Percentiles rank a stretch among this genome's conserved stretches.
Evolutionary conservation across 2,888 invertebrate genomes (phyloP).

Genomic region (Chrysolina oricalcia): DNA sequence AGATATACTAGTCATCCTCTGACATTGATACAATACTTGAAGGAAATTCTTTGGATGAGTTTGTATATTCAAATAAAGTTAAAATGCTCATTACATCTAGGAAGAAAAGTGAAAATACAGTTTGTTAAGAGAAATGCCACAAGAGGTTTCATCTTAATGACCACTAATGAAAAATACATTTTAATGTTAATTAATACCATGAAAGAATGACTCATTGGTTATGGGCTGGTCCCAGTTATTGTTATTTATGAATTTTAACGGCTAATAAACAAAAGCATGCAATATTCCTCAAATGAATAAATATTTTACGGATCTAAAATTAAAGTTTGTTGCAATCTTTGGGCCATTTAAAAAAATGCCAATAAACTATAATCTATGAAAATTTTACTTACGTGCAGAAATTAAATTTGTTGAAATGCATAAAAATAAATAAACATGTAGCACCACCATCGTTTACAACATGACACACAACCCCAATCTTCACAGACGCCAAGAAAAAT

Average conservation of each 20-base stretch:
- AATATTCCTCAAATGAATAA: background rate
- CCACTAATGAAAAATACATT: background rate
- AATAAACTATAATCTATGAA: background rate
- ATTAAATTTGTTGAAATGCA: conserved; percentile 45
- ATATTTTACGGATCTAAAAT: background rate
- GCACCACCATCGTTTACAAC: conserved; percentile 47
- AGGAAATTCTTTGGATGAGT: no score
- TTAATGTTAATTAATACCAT: background rate
- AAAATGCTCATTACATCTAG: no score
- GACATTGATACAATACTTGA: no score
- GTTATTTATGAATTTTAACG: background rate
- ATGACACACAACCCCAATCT: conserved; percentile 23
- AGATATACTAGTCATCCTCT: no score
- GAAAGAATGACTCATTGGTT: conserved; percentile 25
- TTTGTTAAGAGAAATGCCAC: conserved; percentile 28
- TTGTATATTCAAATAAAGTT: no score
- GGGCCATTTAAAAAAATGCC: background rate
- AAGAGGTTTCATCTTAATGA: conserved; percentile 7
- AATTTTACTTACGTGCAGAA: conserved; percentile 44
- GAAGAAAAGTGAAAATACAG: background rate
- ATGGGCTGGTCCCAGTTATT: conserved; percentile 1
- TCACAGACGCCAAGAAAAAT: background rate
- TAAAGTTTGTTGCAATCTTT: no score
- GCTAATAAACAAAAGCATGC: background rate
- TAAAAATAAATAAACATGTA: conserved; percentile 52